Evolutionary conservation across 2,113 vertebrate genomes (phyloP), one percentile per base, ranked within the genome.

Genomic region (Deroptyus accipitrinus): DNA sequence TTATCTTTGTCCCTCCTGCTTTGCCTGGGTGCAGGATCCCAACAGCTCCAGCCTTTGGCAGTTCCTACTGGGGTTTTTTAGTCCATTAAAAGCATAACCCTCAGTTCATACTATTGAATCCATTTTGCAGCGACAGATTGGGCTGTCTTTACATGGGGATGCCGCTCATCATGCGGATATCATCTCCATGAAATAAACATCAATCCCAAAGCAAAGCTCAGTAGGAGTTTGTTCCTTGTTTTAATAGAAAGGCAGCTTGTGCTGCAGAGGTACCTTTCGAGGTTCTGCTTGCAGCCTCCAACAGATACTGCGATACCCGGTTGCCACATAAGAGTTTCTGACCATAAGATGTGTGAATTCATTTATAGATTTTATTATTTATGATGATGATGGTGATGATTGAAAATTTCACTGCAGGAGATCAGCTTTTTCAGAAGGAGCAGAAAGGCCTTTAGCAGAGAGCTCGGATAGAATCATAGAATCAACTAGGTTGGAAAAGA

Each of bases 61-160:
- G 35, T 37, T 42, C 11, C 55, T 33, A 27, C 33, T 6, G 17
- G 19, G 24, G 1, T 46, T 51, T 48, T 42, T 28, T 15, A 59
- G 20, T 62, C n/a, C 13, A 20, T 37, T 42, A 17, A 25, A 62
- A 62, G 28, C 54, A 44, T 6, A 63, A 52, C 24, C 35, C 17
- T 30, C 10, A 18, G 33, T 46, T 31, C 51, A 13, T n/a, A 12
- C 17, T 37, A 9, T 7, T 35, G 54, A 24, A 27, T 10, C 33
- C 8, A 23, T 37, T 52, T 23, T 57, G 62, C 20, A 37, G 57
- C 3, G 6, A 20, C 7, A 0, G 1, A 4, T 22, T 10, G 17
- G 44, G 31, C 27, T 41, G 17, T 27, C 46, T 70, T 37, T 46
- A 17, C 46, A 2, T 5, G 15, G 39, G 33, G 55, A 46, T 28